A percentile compares a stretch with the other conserved stretches of the same genome.
phyloP scores from a whole-genome alignment of 1,140 invertebrate species.

The Drosophila biarmipes region DNA sequence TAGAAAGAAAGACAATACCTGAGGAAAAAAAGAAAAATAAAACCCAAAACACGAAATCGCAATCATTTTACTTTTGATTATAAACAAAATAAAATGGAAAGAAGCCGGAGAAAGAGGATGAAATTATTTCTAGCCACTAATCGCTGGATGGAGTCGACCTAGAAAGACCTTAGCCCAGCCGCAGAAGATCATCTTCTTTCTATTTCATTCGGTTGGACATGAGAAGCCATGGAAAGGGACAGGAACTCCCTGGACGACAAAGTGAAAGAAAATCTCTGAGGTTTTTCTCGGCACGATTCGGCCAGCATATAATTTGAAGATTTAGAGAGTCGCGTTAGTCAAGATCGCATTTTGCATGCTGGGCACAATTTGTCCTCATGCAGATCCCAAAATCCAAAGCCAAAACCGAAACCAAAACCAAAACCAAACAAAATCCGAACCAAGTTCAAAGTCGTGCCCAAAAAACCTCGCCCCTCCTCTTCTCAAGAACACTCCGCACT shows the following conservation, averaged over 20 bases:
- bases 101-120: slow-evolving; percentile 31
- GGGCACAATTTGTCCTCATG: slow-evolving; percentile 67
- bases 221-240: slow-evolving; percentile 47
- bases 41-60: slow-evolving; percentile 73
- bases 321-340: slow-evolving; percentile 55
- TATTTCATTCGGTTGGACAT: slow-evolving; percentile 58
- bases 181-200: slow-evolving; percentile 53
- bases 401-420: slow-evolving; percentile 27
- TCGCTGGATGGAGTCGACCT: slow-evolving; percentile 43
- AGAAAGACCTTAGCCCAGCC: slow-evolving; percentile 40
- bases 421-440: slow-evolving; percentile 56
- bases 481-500: slow-evolving; percentile 55
- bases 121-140: slow-evolving; percentile 57
- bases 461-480: slow-evolving; percentile 21
- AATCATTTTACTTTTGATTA: slow-evolving; percentile 83
- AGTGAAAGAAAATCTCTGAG: slow-evolving; percentile 55
- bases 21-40: slow-evolving; percentile 12
- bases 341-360: slow-evolving; percentile 70
- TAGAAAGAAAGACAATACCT: slow-evolving; percentile 45
- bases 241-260: slow-evolving; percentile 28
- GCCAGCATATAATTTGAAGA: slow-evolving; percentile 70
- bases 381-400: slow-evolving; percentile 32
- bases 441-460: slow-evolving; percentile 81
- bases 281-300: slow-evolving; percentile 53
- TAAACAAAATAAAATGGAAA: slow-evolving; percentile 62